Conservation (phyloP, 2,888 invertebrate species). For the Chirona hameri region DNA sequence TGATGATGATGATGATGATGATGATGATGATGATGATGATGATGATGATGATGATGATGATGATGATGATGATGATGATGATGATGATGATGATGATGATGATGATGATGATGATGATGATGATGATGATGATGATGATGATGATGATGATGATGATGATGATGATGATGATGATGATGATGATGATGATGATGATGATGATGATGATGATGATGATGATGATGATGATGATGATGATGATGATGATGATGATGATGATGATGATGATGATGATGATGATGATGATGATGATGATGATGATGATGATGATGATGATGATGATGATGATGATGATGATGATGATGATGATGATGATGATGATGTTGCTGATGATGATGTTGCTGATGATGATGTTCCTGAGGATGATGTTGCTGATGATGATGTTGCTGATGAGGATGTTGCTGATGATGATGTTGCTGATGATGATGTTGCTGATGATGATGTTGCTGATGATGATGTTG, state of each 20-base stretch:
- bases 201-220: slow-evolving; percentile 31
- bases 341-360: no score
- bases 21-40: neutral
- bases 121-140: slow-evolving; percentile 25
- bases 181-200: slow-evolving; percentile 30
- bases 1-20: slow-evolving; percentile 30
- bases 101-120: slow-evolving; percentile 26
- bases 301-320: slow-evolving; percentile 26
- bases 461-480: no score
- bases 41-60: slow-evolving; percentile 22
- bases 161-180: neutral
- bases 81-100: slow-evolving; percentile 22
- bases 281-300: slow-evolving; percentile 33
- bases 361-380: no score
- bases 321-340: no score
- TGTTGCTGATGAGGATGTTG: no score
- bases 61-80: slow-evolving; percentile 22
- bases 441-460: no score
- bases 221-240: slow-evolving; percentile 31
- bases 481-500: no score
- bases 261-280: slow-evolving; percentile 31
- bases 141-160: neutral
- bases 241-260: slow-evolving; percentile 31
- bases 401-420: no score
- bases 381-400: no score